phyloP scores from a whole-genome alignment of 2,113 vertebrate species.

The Eonycteris spelaea region DNA sequence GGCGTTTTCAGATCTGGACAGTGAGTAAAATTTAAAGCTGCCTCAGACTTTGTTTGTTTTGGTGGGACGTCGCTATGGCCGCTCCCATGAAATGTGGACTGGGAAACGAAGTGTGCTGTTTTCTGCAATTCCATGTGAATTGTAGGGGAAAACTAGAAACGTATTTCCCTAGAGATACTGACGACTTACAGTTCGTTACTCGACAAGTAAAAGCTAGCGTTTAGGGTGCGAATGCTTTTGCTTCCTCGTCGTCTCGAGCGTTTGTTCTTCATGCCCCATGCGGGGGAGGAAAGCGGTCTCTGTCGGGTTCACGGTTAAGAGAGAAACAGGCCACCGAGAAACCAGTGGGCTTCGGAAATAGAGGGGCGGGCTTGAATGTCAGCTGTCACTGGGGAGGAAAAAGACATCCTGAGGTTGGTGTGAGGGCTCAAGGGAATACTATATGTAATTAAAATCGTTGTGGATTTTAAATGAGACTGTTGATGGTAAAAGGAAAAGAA shows the following conservation, averaged over 20 bases:
- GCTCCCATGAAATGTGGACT: background rate
- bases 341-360: background rate
- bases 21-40: slow-evolving; percentile 84
- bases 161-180: fast-evolving
- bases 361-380: background rate
- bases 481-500: no score
- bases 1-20: slow-evolving; percentile 91
- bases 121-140: fast-evolving
- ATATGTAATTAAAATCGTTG: no score
- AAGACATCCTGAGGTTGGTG: no score
- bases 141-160: background rate
- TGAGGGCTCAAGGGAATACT: no score
- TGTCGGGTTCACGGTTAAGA: background rate
- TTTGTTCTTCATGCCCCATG: fast-evolving
- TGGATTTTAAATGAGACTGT: no score
- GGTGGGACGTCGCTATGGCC: no score
- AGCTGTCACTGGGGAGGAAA: no score
- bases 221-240: background rate
- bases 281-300: background rate
- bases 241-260: fast-evolving
- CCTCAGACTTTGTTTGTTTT: background rate
- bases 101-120: fast-evolving
- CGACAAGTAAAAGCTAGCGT: fast-evolving
- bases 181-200: fast-evolving
- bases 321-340: background rate